phyloP scores from a whole-genome alignment of 2,797 vertebrate genomes.

The Macropodus opercularis region DNA sequence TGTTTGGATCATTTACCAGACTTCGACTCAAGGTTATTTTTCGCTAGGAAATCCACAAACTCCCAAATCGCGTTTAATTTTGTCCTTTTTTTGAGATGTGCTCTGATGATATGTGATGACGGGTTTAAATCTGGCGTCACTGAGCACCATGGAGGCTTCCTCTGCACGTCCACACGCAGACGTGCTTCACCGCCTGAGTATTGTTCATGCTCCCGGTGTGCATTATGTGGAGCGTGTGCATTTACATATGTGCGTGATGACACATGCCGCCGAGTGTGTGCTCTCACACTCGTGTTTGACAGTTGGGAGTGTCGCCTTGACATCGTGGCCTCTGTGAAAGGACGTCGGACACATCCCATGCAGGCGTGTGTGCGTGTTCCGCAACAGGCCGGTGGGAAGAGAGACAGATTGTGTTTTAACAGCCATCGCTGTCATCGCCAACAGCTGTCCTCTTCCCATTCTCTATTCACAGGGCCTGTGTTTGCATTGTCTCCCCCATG shows the following conservation, averaged over 20 bases:
- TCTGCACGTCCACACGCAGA: neutral
- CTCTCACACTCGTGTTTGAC: conserved; percentile 69
- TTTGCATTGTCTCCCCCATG: conserved; percentile 83
- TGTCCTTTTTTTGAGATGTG: no score
- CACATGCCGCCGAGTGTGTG: conserved; percentile 60
- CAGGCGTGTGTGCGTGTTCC: conserved; percentile 46
- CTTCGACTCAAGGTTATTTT: no score
- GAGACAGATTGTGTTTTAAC: conserved; percentile 85
- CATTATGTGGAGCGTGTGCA: conserved; percentile 37
- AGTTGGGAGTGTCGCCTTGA: conserved; percentile 73
- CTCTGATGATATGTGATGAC: no score
- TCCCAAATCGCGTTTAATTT: no score
- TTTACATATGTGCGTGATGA: conserved; percentile 53
- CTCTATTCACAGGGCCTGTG: conserved; percentile 81
- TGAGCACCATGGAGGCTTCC: neutral
- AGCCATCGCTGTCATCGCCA: conserved; percentile 87
- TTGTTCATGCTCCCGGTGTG: conserved; percentile 41
- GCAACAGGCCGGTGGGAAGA: conserved; percentile 83
- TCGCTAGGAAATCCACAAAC: no score
- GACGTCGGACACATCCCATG: conserved; percentile 37
- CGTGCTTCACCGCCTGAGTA: conserved; percentile 27
- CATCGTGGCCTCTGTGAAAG: conserved; percentile 72
- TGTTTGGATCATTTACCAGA: no score
- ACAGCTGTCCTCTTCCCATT: conserved; percentile 87
- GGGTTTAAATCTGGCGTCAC: no score